Evolutionary conservation across 2,113 vertebrate species (phyloP), one percentile per base, ranked within the genome.

Genomic region (Neolamprologus sp.): DNA sequence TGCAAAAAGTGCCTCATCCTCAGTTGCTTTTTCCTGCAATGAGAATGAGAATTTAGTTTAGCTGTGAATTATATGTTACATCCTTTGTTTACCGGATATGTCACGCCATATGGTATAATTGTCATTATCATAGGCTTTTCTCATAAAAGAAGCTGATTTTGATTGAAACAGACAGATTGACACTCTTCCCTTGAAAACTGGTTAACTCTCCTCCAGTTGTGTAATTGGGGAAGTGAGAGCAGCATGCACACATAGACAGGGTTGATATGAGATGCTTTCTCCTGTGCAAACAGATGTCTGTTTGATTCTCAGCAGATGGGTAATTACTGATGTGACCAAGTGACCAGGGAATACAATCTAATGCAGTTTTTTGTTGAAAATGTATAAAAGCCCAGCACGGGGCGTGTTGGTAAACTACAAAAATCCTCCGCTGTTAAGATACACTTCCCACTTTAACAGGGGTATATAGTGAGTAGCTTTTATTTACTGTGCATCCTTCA

Each of bases 251-350:
- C 54, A 71, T 28, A 82, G 54, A 85, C 47, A 45, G 37, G 73
- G 83, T 80, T 68, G 60, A 68, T 7, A 68, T 68, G 33, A 68
- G 60, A 37, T 82, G 84, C 60, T 85, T 82, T 86, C 84, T 85
- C 85, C 85, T 85, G 84, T 75, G 85, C 83, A 55, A 54, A 35
- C 87, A 91, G 89, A 88, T 92, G 89, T 80, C 85, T 73, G 88
- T 86, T 86, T 91, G 78, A 86, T 91, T 89, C 51, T 85, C 73
- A 75, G 30, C 85, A 84, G 75, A 80, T 78, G 49, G 83, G 47
- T 88, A 79, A 90, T 93, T 85, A 84, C 81, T 14, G 6, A 57
- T 81, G 83, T 49, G 68, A 65, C 37, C 81, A 57, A 83, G 45
- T 86, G 68, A 92, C 87, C 57, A 49, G 14, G 47, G n/a, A 82